These are phyloP conservation scores for Ornithorhynchus anatinus DNA, from an alignment of 2,113 vertebrate species.

Conservation along the genomic window DNA sequence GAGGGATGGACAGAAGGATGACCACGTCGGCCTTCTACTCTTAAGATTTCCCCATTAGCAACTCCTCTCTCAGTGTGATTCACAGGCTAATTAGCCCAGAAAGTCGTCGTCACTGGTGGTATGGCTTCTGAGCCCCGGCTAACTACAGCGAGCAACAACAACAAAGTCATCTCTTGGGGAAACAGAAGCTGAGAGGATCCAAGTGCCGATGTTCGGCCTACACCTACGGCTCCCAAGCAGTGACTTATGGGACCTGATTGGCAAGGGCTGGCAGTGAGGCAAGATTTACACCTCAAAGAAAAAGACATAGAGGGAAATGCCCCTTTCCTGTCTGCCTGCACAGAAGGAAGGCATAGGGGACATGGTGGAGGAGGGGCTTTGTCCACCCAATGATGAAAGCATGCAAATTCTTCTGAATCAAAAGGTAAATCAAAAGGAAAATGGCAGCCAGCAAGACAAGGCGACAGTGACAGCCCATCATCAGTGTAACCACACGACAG, in stretches of 20 bases:
- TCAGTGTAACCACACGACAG: slow-evolving; percentile 5
- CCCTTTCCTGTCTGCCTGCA: background rate
- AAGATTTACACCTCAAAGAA: slow-evolving; percentile 45
- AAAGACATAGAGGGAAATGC: background rate
- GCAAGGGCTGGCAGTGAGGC: background rate
- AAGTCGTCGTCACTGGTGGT: background rate
- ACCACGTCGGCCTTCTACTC: background rate
- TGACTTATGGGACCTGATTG: background rate
- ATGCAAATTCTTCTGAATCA: slow-evolving; percentile 37
- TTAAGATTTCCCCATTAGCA: background rate
- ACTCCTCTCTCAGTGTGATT: background rate
- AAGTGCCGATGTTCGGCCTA: background rate
- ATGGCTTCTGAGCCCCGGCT: background rate
- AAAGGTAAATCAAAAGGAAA: slow-evolving; percentile 44
- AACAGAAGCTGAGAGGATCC: background rate
- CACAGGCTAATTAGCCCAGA: background rate
- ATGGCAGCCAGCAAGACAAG: slow-evolving; percentile 31
- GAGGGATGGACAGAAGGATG: background rate
- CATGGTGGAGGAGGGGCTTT: slow-evolving; percentile 15
- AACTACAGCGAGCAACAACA: background rate
- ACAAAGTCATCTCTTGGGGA: background rate
- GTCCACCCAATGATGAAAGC: slow-evolving; percentile 45
- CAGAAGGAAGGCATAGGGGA: slow-evolving; percentile 8
- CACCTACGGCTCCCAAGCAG: background rate
- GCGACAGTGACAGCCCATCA: slow-evolving; percentile 43